A percentile compares a stretch with the other conserved stretches of the same genome.
phyloP scores from a whole-genome alignment of 2,888 invertebrate species.

The Ashinkailepas kermadecensis region DNA sequence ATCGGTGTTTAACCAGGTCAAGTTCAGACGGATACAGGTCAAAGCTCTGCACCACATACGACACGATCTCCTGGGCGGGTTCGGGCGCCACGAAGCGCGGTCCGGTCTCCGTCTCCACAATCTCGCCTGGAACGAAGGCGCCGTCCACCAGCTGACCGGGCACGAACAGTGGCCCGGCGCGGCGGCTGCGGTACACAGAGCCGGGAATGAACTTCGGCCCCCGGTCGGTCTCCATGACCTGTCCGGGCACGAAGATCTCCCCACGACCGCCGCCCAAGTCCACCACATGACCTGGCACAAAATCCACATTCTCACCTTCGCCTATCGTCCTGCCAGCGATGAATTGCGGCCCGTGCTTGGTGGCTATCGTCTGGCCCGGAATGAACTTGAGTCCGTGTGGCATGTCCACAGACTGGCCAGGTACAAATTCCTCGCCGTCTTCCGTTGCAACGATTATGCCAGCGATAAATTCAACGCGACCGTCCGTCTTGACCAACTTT shows the following conservation, averaged over 20 bases:
- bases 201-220: constrained; percentile 69
- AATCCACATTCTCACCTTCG: constrained; percentile 21
- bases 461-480: constrained; percentile 29
- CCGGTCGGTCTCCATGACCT: constrained; percentile 59
- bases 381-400: constrained; percentile 41
- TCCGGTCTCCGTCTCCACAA: constrained; percentile 52
- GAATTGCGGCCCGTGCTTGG: constrained; percentile 31
- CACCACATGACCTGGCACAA: constrained; percentile 35
- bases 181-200: constrained; percentile 60
- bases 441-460: constrained; percentile 47
- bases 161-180: constrained; percentile 61
- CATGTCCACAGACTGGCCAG: constrained; percentile 59
- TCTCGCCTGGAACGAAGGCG: constrained; percentile 53
- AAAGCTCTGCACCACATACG: not conserved
- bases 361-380: constrained; percentile 34
- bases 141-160: constrained; percentile 64
- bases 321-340: constrained; percentile 31
- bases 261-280: constrained; percentile 38
- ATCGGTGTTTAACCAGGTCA: not conserved
- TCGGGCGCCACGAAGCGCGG: constrained; percentile 24
- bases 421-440: constrained; percentile 42
- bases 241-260: constrained; percentile 58
- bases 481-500: not conserved
- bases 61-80: not conserved
- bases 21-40: constrained; percentile 9